A percentile compares a stretch with the other conserved stretches of the same genome.
phyloP scores from a whole-genome alignment of 1,140 invertebrate species.

The Heliconius congener region DNA sequence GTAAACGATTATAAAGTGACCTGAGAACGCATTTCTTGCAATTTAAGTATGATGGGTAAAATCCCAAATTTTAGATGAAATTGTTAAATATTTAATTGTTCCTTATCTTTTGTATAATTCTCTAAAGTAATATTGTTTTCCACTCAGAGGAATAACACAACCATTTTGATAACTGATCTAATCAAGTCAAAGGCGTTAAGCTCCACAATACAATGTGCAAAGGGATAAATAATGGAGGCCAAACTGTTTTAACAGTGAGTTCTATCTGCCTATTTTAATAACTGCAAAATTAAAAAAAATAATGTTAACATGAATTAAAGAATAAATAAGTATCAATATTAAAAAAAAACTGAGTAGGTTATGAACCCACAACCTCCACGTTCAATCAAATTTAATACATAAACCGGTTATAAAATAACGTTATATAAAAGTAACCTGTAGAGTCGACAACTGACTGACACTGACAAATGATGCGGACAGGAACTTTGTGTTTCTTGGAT shows the following conservation, averaged over 20 bases:
- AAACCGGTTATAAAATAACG: background rate
- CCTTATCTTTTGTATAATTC: too few relatives aligned
- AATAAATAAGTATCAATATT: too few relatives aligned
- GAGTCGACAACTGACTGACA: background rate
- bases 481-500: background rate
- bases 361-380: background rate
- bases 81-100: background rate
- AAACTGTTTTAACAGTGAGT: too few relatives aligned
- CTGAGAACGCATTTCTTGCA: background rate
- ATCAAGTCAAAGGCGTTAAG: background rate
- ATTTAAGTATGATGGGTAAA: background rate
- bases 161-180: too few relatives aligned
- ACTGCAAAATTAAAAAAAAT: too few relatives aligned
- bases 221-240: too few relatives aligned
- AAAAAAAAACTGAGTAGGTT: background rate
- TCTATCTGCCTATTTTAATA: background rate
- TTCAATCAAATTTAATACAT: background rate
- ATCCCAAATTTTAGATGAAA: background rate
- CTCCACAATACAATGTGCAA: background rate
- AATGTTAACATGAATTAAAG: too few relatives aligned
- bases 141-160: too few relatives aligned
- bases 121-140: too few relatives aligned
- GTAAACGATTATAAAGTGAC: background rate
- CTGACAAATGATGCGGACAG: slow-evolving; percentile 3
- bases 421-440: background rate